Conservation (phyloP, 2,888 invertebrate genomes). For the Athrips mouffetella region DNA sequence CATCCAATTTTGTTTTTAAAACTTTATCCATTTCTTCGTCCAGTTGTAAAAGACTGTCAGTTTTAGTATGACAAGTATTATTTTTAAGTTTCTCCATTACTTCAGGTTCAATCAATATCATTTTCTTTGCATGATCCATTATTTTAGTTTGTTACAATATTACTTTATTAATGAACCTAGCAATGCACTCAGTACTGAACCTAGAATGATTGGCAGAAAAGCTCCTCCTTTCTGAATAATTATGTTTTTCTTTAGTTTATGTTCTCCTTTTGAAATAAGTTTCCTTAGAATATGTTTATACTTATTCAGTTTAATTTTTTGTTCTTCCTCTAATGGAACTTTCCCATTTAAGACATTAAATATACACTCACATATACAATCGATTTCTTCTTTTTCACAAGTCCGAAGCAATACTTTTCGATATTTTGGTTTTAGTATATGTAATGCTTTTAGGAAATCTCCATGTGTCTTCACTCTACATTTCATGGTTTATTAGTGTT, state of each 20-base stretch:
- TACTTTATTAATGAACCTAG: slow-evolving; percentile 14
- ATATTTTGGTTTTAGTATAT: slow-evolving; percentile 25
- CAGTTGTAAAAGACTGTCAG: slow-evolving; percentile 18
- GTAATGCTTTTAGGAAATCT: slow-evolving; percentile 24
- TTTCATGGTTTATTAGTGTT: slow-evolving; percentile 26
- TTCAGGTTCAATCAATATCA: slow-evolving; percentile 26
- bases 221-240: slow-evolving; percentile 28
- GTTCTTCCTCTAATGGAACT: slow-evolving; percentile 15
- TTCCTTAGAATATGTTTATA: slow-evolving; percentile 18
- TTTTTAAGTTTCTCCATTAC: slow-evolving; percentile 22
- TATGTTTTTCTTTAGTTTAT: slow-evolving; percentile 23
- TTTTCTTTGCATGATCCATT: slow-evolving; percentile 25
- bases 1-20: slow-evolving; percentile 23
- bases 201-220: slow-evolving; percentile 26
- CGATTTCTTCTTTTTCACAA: slow-evolving; percentile 27
- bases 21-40: slow-evolving; percentile 27
- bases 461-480: slow-evolving; percentile 22
- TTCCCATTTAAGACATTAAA: slow-evolving; percentile 23
- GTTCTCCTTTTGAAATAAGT: slow-evolving; percentile 17
- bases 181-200: slow-evolving; percentile 26
- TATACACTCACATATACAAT: slow-evolving; percentile 31
- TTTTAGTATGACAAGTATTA: slow-evolving; percentile 12
- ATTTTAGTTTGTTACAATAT: too few relatives aligned
- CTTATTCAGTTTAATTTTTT: slow-evolving; percentile 18
- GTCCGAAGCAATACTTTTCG: slow-evolving; percentile 25